A percentile compares a stretch with the other conserved stretches of the same genome.
Evolutionary conservation across 2,797 vertebrate species (phyloP).

Genomic region (Falco columbarius): DNA sequence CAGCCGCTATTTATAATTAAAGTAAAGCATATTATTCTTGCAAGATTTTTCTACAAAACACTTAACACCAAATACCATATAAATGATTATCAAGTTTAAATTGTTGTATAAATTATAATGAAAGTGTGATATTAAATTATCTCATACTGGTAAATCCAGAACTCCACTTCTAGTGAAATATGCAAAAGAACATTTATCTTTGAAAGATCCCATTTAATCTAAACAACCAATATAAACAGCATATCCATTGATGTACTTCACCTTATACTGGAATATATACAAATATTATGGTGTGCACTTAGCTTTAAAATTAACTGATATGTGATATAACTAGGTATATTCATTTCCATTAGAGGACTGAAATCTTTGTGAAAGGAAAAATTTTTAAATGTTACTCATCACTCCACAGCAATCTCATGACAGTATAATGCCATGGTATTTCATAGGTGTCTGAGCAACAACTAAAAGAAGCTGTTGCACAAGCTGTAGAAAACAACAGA

Average conservation of each 20-base stretch:
- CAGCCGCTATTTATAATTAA: not conserved
- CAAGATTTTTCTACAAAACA: not conserved
- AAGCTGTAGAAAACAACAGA: constrained; percentile 84
- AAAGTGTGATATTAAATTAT: not conserved
- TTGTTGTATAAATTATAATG: not conserved
- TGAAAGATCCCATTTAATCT: not conserved
- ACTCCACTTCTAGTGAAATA: not conserved
- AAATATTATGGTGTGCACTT: not conserved
- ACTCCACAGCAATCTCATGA: not conserved
- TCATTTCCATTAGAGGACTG: not conserved
- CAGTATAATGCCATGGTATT: not conserved
- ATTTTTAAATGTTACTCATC: not conserved
- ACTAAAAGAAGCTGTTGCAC: constrained; percentile 88
- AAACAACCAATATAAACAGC: not conserved
- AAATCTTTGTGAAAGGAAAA: not conserved
- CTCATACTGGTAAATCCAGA: not conserved
- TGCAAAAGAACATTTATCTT: not conserved
- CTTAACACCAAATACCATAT: not conserved
- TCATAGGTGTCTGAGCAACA: constrained; percentile 91
- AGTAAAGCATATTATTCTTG: not conserved
- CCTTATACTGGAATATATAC: not conserved
- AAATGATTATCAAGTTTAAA: not conserved
- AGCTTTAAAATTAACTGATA: not conserved
- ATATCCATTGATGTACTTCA: not conserved
- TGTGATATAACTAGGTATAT: not conserved